Percentiles rank a stretch among this genome's conserved stretches.
Evolutionary conservation across 2,888 invertebrate genomes (phyloP).

Genomic region (Mythimna loreyi): DNA sequence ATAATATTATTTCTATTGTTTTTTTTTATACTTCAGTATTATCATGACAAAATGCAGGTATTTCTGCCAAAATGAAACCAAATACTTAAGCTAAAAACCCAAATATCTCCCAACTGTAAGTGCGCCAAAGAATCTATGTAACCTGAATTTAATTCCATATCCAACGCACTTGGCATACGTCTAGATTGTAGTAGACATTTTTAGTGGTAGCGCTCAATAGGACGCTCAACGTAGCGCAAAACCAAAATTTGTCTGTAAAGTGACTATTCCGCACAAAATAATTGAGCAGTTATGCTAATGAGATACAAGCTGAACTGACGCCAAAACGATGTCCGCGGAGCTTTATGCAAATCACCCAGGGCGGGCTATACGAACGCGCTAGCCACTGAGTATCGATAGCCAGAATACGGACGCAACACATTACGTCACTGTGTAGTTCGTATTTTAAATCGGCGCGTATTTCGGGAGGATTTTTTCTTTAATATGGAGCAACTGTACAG

Average conservation of each 20-base stretch:
- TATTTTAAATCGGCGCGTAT: constrained; percentile 14
- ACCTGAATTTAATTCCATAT: constrained; percentile 44
- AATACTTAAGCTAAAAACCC: constrained; percentile 1
- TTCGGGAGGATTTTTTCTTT: neutral
- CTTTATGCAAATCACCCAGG: constrained; percentile 85
- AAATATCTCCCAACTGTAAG: constrained; percentile 9
- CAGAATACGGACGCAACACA: constrained; percentile 55
- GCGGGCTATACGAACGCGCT: constrained; percentile 68
- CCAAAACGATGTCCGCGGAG: constrained; percentile 85
- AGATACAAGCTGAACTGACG: constrained; percentile 86
- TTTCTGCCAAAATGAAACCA: neutral
- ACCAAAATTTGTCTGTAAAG: constrained; percentile 85
- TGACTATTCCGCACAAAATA: constrained; percentile 87
- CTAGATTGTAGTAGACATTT: constrained; percentile 61
- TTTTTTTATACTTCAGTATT: neutral
- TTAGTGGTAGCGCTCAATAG: constrained; percentile 71
- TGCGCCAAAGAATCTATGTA: constrained; percentile 9
- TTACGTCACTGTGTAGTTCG: constrained; percentile 35
- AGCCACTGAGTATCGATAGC: constrained; percentile 59
- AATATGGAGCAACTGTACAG: too few relatives aligned
- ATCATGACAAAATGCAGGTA: too few relatives aligned
- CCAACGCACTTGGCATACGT: constrained; percentile 56
- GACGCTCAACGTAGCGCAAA: constrained; percentile 77
- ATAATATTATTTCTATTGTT: neutral
- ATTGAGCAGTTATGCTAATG: constrained; percentile 90